Conservation (phyloP, 2,888 invertebrate species). For the Caradrina clavipalpis region DNA sequence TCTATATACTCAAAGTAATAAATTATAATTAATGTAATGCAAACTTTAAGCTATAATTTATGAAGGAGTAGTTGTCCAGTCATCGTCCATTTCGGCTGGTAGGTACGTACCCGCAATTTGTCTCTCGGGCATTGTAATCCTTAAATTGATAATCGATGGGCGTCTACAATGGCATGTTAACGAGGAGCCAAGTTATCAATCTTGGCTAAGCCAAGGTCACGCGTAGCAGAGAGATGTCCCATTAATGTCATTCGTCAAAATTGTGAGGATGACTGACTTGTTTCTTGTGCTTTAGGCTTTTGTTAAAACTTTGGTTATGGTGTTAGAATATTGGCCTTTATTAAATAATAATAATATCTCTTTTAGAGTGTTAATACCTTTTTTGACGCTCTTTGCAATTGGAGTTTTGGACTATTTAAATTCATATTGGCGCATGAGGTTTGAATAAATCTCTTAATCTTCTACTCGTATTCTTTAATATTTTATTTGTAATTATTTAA, state of each 20-base stretch:
- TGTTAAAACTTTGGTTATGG: constrained; percentile 17
- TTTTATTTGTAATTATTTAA: too few species aligned
- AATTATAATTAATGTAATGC: constrained; percentile 62
- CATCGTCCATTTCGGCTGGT: constrained; percentile 68
- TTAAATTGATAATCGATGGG: constrained; percentile 84
- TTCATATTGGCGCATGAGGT: too few species aligned
- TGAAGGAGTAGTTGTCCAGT: constrained; percentile 60
- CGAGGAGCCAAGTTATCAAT: constrained; percentile 79
- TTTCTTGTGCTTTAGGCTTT: constrained; percentile 52
- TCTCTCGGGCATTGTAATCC: constrained; percentile 75
- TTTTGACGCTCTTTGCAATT: too few species aligned
- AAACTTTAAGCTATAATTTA: constrained; percentile 63
- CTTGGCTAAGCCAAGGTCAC: constrained; percentile 77
- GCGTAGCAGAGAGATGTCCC: constrained; percentile 53
- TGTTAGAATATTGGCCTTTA: neutral
- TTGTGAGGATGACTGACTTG: constrained; percentile 45
- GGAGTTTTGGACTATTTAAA: too few species aligned
- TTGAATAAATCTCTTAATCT: too few species aligned
- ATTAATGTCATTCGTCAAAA: constrained; percentile 63
- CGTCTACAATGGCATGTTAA: constrained; percentile 77
- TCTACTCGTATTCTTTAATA: too few species aligned
- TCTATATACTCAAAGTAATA: constrained; percentile 39
- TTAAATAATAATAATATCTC: neutral
- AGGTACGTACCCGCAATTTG: constrained; percentile 73
- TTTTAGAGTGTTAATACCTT: too few species aligned